Evolutionary conservation across 2,113 vertebrate genomes (phyloP), one percentile per base, ranked within the genome.

Genomic region (Gila orcuttii): DNA sequence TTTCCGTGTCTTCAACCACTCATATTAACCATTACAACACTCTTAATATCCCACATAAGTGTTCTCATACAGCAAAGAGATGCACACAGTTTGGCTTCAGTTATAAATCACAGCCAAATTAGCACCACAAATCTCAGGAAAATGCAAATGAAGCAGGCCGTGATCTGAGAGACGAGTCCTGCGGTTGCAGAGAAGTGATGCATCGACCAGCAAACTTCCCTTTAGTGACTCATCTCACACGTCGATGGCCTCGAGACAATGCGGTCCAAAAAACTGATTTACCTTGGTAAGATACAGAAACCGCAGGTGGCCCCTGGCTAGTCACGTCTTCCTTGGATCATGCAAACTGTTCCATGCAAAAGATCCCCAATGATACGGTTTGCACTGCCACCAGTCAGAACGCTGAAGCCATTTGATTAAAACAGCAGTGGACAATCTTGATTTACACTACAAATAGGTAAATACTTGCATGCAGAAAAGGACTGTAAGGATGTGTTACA

Each of bases 261-360:
- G 13, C 13, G 10, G 36, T 28, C 2, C 6, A 11, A 79, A 78
- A 19, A 21, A 80, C 78, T 47, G 78, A 64, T 64, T 80, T 80
- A 45, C 42, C 0, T 62, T 10, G 23, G n/a, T 28, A 50, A 42
- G 36, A 73, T 39, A 23, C 55, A 60, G 45, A 76, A 62, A 60
- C 57, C 36, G 12, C 57, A 57, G 19, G 3, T 23, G 33, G 77
- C 33, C 33, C 23, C 6, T 13, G 4, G 10, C 36, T 73, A 19
- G 31, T 2, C 25, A 28, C 28, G 7, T 17, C 55, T 79, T 79
- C 11, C 55, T 33, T 42, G 21, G 31, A 79, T 79, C 55, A 79
- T 79, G 77, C 77, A 79, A 79, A 79, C 57, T 60, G 36, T 62
- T n/a, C 0, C 57, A 79, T 79, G 77, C 77, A 79, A 79, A 79